phyloP scores from a whole-genome alignment of 2,888 invertebrate species.

The Hyppa rectilinea region DNA sequence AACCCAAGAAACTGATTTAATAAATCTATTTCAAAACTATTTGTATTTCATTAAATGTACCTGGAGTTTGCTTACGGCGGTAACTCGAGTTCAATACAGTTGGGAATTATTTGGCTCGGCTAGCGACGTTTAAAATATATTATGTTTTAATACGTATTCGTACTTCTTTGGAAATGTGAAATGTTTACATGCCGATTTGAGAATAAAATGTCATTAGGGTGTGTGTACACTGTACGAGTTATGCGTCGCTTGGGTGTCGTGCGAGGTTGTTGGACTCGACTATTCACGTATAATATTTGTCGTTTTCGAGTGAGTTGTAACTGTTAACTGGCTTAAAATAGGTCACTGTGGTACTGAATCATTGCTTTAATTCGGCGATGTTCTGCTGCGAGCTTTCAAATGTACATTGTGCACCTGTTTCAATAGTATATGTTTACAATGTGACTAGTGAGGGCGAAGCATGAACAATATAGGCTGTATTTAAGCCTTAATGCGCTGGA shows the following conservation, averaged over 20 bases:
- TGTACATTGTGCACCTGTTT: constrained; percentile 41
- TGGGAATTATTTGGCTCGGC: constrained; percentile 33
- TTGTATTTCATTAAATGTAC: constrained; percentile 56
- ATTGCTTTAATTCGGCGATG: constrained; percentile 43
- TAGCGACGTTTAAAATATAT: constrained; percentile 20
- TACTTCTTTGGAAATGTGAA: constrained; percentile 25
- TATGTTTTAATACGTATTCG: constrained; percentile 32
- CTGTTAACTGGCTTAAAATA: constrained; percentile 48
- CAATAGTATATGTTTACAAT: constrained; percentile 39
- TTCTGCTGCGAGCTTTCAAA: constrained; percentile 23
- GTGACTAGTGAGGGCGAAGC: constrained; percentile 24
- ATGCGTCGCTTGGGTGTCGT: constrained; percentile 21
- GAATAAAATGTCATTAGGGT: constrained; percentile 36
- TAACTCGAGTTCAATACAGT: constrained; percentile 32
- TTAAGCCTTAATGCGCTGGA: constrained; percentile 36
- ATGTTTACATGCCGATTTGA: constrained; percentile 30
- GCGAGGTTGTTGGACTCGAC: not conserved
- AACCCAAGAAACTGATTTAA: constrained; percentile 71
- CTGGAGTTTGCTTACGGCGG: constrained; percentile 31
- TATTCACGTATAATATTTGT: constrained; percentile 36
- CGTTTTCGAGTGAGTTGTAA: constrained; percentile 21
- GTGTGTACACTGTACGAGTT: constrained; percentile 14
- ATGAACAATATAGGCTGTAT: constrained; percentile 38
- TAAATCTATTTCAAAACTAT: constrained; percentile 71
- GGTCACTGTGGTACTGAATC: constrained; percentile 54